Conservation (phyloP, 2,797 vertebrate species). For the Dicrostonyx torquatus region DNA sequence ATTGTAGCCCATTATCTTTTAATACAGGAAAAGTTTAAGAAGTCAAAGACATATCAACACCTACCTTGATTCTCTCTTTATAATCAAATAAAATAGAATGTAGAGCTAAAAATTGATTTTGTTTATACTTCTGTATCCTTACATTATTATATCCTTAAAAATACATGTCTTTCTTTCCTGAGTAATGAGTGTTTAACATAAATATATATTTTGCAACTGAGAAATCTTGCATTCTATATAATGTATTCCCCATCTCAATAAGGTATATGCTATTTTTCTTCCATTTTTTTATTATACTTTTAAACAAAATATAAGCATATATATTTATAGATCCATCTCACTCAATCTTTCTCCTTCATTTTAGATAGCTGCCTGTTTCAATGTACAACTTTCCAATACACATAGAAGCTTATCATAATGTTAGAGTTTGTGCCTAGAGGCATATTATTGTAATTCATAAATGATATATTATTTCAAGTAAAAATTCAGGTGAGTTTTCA, state of each 20-base stretch:
- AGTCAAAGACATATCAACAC: background rate
- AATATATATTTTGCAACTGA: background rate
- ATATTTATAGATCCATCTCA: background rate
- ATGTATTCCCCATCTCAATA: background rate
- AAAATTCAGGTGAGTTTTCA: background rate
- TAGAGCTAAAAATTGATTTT: background rate
- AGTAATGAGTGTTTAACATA: background rate
- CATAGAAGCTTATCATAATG: background rate
- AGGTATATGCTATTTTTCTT: background rate
- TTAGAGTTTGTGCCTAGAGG: background rate
- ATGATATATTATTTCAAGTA: background rate
- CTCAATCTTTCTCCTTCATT: background rate
- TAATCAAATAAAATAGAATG: background rate
- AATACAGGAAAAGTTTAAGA: background rate
- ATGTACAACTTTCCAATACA: background rate
- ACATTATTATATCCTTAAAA: conserved; percentile 30
- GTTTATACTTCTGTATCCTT: background rate
- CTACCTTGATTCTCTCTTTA: background rate
- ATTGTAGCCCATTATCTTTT: background rate
- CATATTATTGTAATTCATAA: background rate
- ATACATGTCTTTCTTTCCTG: background rate
- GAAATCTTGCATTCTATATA: background rate
- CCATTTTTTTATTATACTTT: background rate
- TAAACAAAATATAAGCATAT: background rate
- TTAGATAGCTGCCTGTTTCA: background rate